A percentile compares a stretch with the other conserved stretches of the same genome.
Evolutionary conservation across 2,888 invertebrate species (phyloP).

Genomic region (Anarsia innoxiella): DNA sequence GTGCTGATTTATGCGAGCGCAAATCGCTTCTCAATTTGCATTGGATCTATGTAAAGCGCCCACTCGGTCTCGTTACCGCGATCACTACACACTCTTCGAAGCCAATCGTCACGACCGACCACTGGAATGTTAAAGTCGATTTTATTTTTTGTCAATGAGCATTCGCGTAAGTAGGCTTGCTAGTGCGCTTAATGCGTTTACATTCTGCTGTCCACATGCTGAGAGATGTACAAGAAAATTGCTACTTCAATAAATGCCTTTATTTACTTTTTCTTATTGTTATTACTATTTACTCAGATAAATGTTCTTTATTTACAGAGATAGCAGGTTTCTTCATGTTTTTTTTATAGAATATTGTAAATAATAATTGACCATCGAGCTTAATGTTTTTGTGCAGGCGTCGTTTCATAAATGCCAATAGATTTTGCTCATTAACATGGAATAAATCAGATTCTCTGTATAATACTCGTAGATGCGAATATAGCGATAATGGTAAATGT

Average conservation of each 20-base stretch:
- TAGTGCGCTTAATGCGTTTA: not conserved
- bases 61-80: conserved; percentile 53
- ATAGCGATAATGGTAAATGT: conserved; percentile 10
- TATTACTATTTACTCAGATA: too few species aligned
- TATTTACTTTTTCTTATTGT: too few species aligned
- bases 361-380: too few species aligned
- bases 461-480: not conserved
- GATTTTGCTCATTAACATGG: not conserved
- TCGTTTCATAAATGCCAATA: too few species aligned
- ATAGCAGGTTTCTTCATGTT: too few species aligned
- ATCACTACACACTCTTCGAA: conserved; percentile 32
- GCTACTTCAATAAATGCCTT: too few species aligned
- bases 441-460: conserved; percentile 3
- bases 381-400: too few species aligned
- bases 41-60: conserved; percentile 60
- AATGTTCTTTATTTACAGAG: too few species aligned
- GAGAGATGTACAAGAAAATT: too few species aligned
- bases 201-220: conserved; percentile 8
- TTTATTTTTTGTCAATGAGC: conserved; percentile 26
- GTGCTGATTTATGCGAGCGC: conserved; percentile 48
- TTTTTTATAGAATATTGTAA: too few species aligned
- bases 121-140: conserved; percentile 33
- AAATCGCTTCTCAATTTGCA: conserved; percentile 61
- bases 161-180: conserved; percentile 20
- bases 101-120: conserved; percentile 48